These are phyloP conservation scores for Erpetoichthys calabaricus DNA, from an alignment of 2,797 vertebrate species.

Conservation along the genomic window DNA sequence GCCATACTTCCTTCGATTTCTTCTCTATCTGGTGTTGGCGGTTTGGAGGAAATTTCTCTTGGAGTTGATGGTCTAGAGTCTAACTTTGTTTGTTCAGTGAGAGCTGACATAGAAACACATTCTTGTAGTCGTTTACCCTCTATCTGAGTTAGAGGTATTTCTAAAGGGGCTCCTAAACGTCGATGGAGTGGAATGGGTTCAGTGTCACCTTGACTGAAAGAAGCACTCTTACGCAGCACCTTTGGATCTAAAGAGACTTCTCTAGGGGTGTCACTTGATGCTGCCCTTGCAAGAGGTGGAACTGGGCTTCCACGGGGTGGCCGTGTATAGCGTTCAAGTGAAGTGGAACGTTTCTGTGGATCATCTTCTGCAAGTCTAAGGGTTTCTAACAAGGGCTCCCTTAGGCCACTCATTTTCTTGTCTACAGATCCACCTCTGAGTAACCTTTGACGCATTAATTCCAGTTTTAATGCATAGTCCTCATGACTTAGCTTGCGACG, in stretches of 20 bases:
- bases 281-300: conserved; percentile 65
- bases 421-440: conserved; percentile 70
- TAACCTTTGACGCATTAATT: conserved; percentile 82
- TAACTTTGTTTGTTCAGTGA: conserved; percentile 58
- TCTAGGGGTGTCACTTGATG: conserved; percentile 71
- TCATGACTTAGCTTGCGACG: conserved; percentile 65
- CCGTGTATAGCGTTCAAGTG: conserved; percentile 44
- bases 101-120: conserved; percentile 79
- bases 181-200: conserved; percentile 78
- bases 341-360: conserved; percentile 35
- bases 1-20: not conserved
- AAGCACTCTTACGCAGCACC: conserved; percentile 80
- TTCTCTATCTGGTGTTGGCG: conserved; percentile 29
- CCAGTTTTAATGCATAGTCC: conserved; percentile 78
- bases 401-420: conserved; percentile 82
- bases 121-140: conserved; percentile 74
- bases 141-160: conserved; percentile 74
- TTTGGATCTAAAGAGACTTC: conserved; percentile 60
- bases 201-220: conserved; percentile 83
- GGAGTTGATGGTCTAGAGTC: conserved; percentile 47
- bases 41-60: conserved; percentile 36
- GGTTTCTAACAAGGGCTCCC: conserved; percentile 86
- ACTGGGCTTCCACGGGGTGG: conserved; percentile 41
- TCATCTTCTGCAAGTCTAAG: conserved; percentile 60
- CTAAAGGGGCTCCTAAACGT: conserved; percentile 77